A percentile compares a stretch with the other conserved stretches of the same genome.
phyloP scores from a whole-genome alignment of 2,113 vertebrate species.

The Calyptommatus sinebrachiatus region DNA sequence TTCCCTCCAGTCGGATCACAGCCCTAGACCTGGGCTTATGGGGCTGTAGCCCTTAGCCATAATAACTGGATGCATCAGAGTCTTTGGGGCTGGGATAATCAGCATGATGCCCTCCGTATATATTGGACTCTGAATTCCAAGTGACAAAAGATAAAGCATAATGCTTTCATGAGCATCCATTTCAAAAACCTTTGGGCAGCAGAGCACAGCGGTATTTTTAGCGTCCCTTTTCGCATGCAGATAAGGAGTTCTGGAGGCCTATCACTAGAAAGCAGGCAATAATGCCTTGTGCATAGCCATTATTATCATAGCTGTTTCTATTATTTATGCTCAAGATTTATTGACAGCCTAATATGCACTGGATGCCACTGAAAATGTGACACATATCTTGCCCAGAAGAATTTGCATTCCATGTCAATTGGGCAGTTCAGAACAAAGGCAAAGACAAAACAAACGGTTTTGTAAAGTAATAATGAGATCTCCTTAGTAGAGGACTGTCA shows the following conservation, averaged over 20 bases:
- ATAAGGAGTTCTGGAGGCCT: neutral
- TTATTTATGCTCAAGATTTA: neutral
- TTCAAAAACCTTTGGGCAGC: neutral
- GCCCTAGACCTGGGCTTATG: too few species aligned
- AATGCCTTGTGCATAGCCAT: neutral
- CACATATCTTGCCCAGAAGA: neutral
- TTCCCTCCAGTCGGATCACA: too few species aligned
- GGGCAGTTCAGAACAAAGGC: neutral
- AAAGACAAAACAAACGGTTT: neutral
- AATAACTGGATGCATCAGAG: neutral
- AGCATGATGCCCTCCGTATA: neutral
- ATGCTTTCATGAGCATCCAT: neutral
- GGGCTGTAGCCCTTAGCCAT: neutral
- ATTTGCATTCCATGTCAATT: neutral
- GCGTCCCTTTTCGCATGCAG: neutral
- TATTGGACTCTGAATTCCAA: neutral
- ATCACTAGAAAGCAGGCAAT: neutral
- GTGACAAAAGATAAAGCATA: too few species aligned
- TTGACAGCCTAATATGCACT: neutral
- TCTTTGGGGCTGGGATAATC: neutral
- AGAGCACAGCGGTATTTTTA: neutral
- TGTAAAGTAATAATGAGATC: neutral
- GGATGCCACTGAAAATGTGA: neutral
- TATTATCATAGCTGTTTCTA: neutral
- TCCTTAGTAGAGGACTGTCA: neutral